Conservation (phyloP, 2,888 invertebrate genomes). For the Calameuta pallipes region DNA sequence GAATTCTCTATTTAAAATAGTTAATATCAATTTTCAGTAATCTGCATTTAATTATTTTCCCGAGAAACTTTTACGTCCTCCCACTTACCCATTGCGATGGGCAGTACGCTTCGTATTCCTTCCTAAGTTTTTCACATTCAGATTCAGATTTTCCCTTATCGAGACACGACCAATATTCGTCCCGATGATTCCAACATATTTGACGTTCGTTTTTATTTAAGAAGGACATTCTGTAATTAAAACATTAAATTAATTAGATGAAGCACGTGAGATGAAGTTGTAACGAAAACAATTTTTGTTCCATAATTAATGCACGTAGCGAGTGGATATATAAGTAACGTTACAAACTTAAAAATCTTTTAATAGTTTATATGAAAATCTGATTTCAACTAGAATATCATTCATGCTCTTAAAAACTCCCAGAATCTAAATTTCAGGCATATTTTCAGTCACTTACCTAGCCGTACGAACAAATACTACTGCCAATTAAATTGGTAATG, state of each 20-base stretch:
- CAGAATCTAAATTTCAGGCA: background rate
- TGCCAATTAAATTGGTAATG: background rate
- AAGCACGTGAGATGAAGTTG: background rate
- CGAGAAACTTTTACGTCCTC: background rate
- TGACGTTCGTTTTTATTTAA: constrained; percentile 82
- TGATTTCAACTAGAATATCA: background rate
- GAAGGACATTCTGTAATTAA: constrained; percentile 75
- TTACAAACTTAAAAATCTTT: background rate
- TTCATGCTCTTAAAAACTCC: background rate
- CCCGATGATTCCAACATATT: constrained; percentile 87
- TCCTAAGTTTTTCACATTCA: constrained; percentile 79
- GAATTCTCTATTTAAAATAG: background rate
- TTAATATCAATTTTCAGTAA: constrained; percentile 23
- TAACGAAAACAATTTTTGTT: background rate
- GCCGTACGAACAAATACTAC: background rate
- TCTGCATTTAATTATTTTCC: background rate
- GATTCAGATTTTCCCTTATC: constrained; percentile 75
- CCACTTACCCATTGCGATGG: constrained; percentile 82
- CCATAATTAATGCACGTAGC: background rate
- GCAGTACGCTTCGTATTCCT: constrained; percentile 81
- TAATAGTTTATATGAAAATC: background rate
- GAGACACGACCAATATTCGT: constrained; percentile 91
- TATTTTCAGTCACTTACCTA: background rate
- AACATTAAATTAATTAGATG: constrained; percentile 1
- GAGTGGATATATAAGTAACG: background rate